phyloP scores from a whole-genome alignment of 2,797 vertebrate species.

The Helarctos malayanus region DNA sequence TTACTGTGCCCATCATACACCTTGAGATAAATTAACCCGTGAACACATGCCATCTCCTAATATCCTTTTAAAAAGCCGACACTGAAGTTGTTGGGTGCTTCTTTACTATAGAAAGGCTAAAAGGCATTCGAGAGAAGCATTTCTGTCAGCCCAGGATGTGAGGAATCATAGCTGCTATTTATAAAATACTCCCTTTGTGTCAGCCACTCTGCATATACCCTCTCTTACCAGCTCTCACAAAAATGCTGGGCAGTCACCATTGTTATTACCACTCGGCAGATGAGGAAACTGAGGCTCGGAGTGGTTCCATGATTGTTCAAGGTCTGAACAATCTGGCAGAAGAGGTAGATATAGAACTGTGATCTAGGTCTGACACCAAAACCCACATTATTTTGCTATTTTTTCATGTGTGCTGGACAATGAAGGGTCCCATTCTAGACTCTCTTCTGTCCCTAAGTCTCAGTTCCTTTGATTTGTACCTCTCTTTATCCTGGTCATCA shows the following conservation, averaged over 20 bases:
- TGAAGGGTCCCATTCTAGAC: neutral
- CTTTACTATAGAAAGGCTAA: slow-evolving; percentile 37
- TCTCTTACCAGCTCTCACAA: neutral
- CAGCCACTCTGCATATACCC: neutral
- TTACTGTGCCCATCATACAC: slow-evolving; percentile 66
- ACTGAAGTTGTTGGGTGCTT: neutral
- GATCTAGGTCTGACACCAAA: neutral
- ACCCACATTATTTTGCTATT: neutral
- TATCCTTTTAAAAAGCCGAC: slow-evolving; percentile 56
- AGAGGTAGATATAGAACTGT: neutral
- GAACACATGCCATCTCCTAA: slow-evolving; percentile 52
- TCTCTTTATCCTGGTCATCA: neutral
- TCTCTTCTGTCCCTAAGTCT: neutral
- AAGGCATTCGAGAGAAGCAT: neutral
- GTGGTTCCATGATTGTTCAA: neutral
- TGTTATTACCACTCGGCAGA: neutral
- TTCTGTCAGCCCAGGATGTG: neutral
- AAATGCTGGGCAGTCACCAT: neutral
- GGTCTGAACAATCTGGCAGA: neutral
- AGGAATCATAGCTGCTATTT: neutral
- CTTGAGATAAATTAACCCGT: slow-evolving; percentile 63
- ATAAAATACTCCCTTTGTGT: neutral
- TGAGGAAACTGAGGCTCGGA: slow-evolving; percentile 8
- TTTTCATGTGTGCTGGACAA: neutral
- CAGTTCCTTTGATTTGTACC: neutral